phyloP scores from a whole-genome alignment of 2,797 vertebrate species.

The Hapalemur alaotrensis region DNA sequence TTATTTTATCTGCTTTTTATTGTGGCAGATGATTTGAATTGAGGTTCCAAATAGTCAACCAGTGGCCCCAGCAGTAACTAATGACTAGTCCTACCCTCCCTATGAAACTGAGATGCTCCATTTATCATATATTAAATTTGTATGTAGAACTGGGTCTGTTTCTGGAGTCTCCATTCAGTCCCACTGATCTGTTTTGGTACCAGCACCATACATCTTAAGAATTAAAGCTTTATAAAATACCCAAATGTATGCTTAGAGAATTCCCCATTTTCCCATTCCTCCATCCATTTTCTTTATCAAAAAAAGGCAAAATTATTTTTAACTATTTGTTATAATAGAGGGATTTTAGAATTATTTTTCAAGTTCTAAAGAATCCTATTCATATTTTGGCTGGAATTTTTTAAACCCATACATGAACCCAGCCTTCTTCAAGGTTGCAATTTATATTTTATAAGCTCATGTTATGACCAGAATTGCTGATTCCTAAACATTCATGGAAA shows the following conservation, averaged over 20 bases:
- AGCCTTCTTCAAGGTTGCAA: neutral
- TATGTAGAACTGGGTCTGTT: neutral
- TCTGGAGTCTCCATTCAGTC: neutral
- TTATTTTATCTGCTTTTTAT: neutral
- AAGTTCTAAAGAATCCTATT: slow-evolving; percentile 5
- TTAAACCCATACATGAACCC: neutral
- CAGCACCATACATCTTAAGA: neutral
- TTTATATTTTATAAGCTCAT: slow-evolving; percentile 30
- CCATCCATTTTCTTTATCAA: neutral
- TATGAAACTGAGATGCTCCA: neutral
- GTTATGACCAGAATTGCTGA: neutral
- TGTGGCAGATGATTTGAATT: neutral
- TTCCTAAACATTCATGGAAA: neutral
- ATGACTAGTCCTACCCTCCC: neutral
- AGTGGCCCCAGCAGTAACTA: neutral
- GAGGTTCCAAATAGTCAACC: neutral
- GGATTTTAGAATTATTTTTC: slow-evolving; percentile 32
- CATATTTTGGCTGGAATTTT: neutral
- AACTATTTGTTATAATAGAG: neutral
- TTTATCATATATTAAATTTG: neutral
- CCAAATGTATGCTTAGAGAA: neutral
- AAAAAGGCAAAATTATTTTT: slow-evolving; percentile 17
- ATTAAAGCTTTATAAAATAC: neutral
- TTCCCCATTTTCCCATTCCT: neutral
- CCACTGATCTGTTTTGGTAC: neutral